These are phyloP conservation scores for Festucalex cinctus DNA, from an alignment of 2,113 vertebrate genomes.

Conservation along the genomic window DNA sequence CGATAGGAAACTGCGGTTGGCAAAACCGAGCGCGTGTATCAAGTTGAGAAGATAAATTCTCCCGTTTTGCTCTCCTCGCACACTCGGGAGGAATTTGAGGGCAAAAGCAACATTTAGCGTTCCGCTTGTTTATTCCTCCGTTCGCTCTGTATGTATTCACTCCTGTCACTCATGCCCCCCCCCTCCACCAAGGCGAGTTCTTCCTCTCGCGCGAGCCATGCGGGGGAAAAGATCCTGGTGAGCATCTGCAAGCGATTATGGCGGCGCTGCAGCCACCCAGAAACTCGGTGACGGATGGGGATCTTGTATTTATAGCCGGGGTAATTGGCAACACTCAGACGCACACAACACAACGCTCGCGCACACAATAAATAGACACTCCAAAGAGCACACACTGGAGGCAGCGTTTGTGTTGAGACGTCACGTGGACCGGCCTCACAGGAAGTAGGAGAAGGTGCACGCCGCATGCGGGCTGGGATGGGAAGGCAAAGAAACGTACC, in stretches of 20 bases:
- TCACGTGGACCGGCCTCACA: slow-evolving; percentile 48
- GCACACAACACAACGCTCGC: slow-evolving; percentile 74
- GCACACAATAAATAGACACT: slow-evolving; percentile 48
- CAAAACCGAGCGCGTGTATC: slow-evolving; percentile 27
- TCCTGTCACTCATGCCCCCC: slow-evolving; percentile 79
- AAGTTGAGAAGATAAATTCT: slow-evolving; percentile 41
- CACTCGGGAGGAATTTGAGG: slow-evolving; percentile 39
- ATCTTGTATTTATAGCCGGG: slow-evolving; percentile 93
- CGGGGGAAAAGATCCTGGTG: slow-evolving; percentile 64
- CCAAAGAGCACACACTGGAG: slow-evolving; percentile 43
- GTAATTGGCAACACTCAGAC: slow-evolving; percentile 98
- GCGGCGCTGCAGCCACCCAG: slow-evolving; percentile 93
- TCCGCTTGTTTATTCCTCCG: slow-evolving; percentile 74
- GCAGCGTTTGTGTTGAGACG: slow-evolving; percentile 56
- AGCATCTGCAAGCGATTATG: slow-evolving; percentile 99
- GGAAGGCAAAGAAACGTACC: slow-evolving; percentile 51
- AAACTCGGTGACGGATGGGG: slow-evolving; percentile 96
- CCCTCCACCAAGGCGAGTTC: slow-evolving; percentile 52
- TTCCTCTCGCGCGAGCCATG: slow-evolving; percentile 77
- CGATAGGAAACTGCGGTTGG: slow-evolving; percentile 30
- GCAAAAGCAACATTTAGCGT: slow-evolving; percentile 70
- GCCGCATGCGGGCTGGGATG: slow-evolving; percentile 45
- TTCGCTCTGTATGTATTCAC: slow-evolving; percentile 77
- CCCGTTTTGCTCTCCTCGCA: slow-evolving; percentile 11
- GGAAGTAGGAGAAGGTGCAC: slow-evolving; percentile 38